Percentiles rank a stretch among this genome's conserved stretches.
phyloP scores from a whole-genome alignment of 2,888 invertebrate genomes.

The Caenorhabditis doughertyi region DNA sequence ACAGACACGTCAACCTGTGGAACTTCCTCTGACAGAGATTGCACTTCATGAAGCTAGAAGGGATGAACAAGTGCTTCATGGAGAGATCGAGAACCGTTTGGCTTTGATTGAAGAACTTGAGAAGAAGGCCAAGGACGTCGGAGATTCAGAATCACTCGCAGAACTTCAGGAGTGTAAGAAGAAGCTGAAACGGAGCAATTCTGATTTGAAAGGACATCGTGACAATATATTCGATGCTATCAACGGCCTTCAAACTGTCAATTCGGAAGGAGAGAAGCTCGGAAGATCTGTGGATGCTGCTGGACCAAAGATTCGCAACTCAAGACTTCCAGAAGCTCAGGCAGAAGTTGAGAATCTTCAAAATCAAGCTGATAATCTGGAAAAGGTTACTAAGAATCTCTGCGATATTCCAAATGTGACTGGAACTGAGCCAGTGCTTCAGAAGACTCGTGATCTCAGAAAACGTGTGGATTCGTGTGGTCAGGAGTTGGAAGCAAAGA shows the following conservation, averaged over 20 bases:
- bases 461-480: slow-evolving; percentile 53
- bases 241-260: slow-evolving; percentile 65
- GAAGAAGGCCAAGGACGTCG: slow-evolving; percentile 51
- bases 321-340: slow-evolving; percentile 51
- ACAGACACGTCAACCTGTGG: slow-evolving; percentile 50
- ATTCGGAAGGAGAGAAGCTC: slow-evolving; percentile 61
- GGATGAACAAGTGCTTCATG: slow-evolving; percentile 68
- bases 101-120: slow-evolving; percentile 66
- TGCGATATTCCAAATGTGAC: slow-evolving; percentile 69
- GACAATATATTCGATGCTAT: slow-evolving; percentile 73
- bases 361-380: slow-evolving; percentile 63
- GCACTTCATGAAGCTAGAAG: slow-evolving; percentile 63
- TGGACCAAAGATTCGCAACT: slow-evolving; percentile 47
- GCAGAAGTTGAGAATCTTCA: slow-evolving; percentile 49
- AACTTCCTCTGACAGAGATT: slow-evolving; percentile 67
- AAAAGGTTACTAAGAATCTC: slow-evolving; percentile 48
- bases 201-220: slow-evolving; percentile 63
- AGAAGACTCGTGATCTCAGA: slow-evolving; percentile 37
- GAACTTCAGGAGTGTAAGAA: slow-evolving; percentile 45
- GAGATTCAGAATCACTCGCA: slow-evolving; percentile 34
- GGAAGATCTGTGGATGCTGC: slow-evolving; percentile 50
- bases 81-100: slow-evolving; percentile 70
- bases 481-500: slow-evolving; percentile 62
- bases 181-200: slow-evolving; percentile 53
- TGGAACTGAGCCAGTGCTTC: slow-evolving; percentile 50